Base-by-base conservation (phyloP, 2,113 vertebrate genomes). In the Riparia riparia region DNA sequence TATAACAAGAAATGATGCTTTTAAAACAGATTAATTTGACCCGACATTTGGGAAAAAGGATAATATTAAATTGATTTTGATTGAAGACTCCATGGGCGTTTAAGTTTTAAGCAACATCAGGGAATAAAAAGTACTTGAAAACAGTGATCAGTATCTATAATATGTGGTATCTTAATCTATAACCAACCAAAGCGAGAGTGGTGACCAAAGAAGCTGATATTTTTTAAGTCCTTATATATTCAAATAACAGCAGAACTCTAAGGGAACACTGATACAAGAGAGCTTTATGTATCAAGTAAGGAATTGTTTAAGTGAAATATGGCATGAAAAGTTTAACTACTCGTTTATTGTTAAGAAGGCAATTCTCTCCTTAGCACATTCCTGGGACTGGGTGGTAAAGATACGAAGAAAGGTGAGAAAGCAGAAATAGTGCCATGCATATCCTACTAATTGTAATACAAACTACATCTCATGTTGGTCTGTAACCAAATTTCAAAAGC, bases 141-240 rank as follows among this genome's bases (percentile, higher is more conserved):
- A 28, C 16, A 84, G 18, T 0, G 0, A 85, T 51, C 9, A 37
- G 31, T 11, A 54, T 29, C 17, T 82, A 9, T 32, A 63, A n/a
- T 8, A 45, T 7, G 26, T 32, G 10, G 13, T 61, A 28, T 25
- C 16, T 45, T 74, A 49, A 76, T 34, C 34, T 54, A 31, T 10
- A 19, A 72, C 14, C 47, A 47, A 25, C 19, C 68, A 57, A 85
- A 70, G 57, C 11, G 31, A 77, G 22, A 15, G 53, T 7, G 3
- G 25, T 76, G 25, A 80, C 17, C 31, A 77, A 69, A 17, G 18
- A 76, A 65, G 10, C 2, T 39, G 32, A 5, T 34, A 31, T 66
- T 73, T 86, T 58, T 11, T 9, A 79, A 66, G 25, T 56, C 39
- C 12, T 73, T 72, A 29, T 19, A 10, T 29, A 73, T 84, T 60